Conservation (phyloP, 2,888 invertebrate genomes). For the Synanthedon myopaeformis region DNA sequence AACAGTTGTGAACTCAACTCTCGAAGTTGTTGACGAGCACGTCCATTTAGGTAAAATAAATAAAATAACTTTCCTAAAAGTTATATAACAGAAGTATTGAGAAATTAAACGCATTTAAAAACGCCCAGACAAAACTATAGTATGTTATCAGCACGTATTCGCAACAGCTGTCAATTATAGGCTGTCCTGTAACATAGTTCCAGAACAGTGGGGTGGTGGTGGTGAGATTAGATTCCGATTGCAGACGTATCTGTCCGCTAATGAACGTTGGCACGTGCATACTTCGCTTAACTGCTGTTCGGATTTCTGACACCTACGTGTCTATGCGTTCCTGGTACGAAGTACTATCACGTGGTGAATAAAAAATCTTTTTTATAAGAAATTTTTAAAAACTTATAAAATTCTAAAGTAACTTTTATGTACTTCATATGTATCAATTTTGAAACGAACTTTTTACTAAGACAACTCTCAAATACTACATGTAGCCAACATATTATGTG, state of each 20-base stretch:
- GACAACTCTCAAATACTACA: too few species aligned
- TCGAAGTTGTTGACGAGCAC: too few species aligned
- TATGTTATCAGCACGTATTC: conserved; percentile 17
- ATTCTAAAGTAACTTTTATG: conserved; percentile 5
- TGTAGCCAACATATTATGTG: too few species aligned
- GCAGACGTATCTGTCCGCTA: conserved; percentile 45
- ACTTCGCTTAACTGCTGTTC: conserved; percentile 18
- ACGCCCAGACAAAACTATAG: not conserved
- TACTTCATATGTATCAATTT: too few species aligned
- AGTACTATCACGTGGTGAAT: not conserved
- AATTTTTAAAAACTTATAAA: conserved; percentile 4
- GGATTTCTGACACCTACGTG: conserved; percentile 28
- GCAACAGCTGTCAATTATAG: conserved; percentile 37
- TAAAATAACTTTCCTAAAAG: too few species aligned
- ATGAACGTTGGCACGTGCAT: conserved; percentile 42
- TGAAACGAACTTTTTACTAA: too few species aligned
- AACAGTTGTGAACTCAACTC: too few species aligned
- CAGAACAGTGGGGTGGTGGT: conserved; percentile 19
- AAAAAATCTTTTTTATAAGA: conserved; percentile 10
- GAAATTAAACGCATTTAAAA: not conserved
- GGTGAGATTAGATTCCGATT: conserved; percentile 51
- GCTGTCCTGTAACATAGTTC: conserved; percentile 27
- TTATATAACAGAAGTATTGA: too few species aligned
- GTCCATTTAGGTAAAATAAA: too few species aligned
- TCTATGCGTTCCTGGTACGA: conserved; percentile 10